Percentiles rank a stretch among this genome's conserved stretches.
phyloP scores from a whole-genome alignment of 1,140 invertebrate genomes.

The Drosophila eugracilis region DNA sequence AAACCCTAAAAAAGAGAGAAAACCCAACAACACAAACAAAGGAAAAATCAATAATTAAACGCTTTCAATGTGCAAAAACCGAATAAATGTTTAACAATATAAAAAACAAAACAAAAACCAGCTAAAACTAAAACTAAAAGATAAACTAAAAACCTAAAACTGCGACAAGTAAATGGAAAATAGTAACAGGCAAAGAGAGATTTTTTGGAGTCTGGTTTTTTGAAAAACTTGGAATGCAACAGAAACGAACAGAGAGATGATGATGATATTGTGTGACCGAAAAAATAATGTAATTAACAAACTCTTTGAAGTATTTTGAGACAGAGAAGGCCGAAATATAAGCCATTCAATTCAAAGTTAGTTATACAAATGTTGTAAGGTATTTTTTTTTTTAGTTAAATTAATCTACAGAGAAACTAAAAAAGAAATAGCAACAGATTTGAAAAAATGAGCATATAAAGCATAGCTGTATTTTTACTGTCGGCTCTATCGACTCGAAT shows the following conservation, averaged over 20 bases:
- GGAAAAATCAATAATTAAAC: conserved; percentile 12
- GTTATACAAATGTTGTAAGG: conserved; percentile 20
- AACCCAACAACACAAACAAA: conserved; percentile 1
- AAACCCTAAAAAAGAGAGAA: conserved; percentile 1
- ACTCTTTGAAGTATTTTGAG: conserved; percentile 23
- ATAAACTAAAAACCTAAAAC: not conserved
- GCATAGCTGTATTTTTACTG: conserved; percentile 45
- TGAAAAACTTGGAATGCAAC: not conserved
- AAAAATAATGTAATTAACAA: no score
- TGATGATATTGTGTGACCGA: no score
- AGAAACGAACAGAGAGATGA: not conserved
- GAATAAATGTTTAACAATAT: conserved; percentile 4
- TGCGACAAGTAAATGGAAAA: not conserved
- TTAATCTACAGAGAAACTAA: not conserved
- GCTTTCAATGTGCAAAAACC: conserved; percentile 46
- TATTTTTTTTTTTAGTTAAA: conserved; percentile 20
- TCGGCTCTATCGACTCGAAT: conserved; percentile 39
- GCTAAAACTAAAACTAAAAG: conserved; percentile 8
- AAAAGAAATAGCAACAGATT: conserved; percentile 11
- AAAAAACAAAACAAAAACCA: not conserved
- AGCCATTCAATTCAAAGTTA: conserved; percentile 1
- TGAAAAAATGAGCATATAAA: conserved; percentile 20
- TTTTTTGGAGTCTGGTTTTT: not conserved
- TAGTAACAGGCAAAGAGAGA: not conserved
- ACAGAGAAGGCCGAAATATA: not conserved